A percentile compares a stretch with the other conserved stretches of the same genome.
Conservation (phyloP, 2,113 vertebrate genomes). For the Cisticola juncidis region DNA sequence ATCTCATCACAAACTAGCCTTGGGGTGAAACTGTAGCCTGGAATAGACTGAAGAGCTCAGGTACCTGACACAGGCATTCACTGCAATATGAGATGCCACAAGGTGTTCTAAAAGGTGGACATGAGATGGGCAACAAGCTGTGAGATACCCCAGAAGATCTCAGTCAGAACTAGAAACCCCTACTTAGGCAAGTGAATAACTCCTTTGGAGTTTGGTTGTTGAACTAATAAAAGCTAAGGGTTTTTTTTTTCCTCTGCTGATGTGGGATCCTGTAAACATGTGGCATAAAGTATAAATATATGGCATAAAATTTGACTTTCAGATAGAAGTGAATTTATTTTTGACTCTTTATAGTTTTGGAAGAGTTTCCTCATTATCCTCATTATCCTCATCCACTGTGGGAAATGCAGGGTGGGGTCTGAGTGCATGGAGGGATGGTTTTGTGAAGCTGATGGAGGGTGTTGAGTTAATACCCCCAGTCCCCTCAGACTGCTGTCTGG, state of each 20-base stretch:
- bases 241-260: background rate
- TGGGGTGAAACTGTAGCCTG: background rate
- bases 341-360: background rate
- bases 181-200: background rate
- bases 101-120: background rate
- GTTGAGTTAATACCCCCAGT: constrained; percentile 38
- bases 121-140: background rate
- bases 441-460: constrained; percentile 16
- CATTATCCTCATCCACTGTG: background rate
- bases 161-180: background rate
- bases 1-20: background rate
- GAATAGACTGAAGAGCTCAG: background rate
- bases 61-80: background rate
- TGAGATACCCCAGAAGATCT: background rate
- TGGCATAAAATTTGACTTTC: background rate
- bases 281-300: background rate
- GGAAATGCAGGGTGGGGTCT: background rate
- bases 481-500: constrained; percentile 36
- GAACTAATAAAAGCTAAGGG: background rate
- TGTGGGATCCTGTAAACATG: background rate
- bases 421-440: background rate
- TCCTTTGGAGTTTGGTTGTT: background rate
- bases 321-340: background rate
- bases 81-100: background rate
- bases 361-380: background rate